These are phyloP conservation scores for Rhyacophila evoluta DNA, from an alignment of 2,888 invertebrate species.

Conservation along the genomic window DNA sequence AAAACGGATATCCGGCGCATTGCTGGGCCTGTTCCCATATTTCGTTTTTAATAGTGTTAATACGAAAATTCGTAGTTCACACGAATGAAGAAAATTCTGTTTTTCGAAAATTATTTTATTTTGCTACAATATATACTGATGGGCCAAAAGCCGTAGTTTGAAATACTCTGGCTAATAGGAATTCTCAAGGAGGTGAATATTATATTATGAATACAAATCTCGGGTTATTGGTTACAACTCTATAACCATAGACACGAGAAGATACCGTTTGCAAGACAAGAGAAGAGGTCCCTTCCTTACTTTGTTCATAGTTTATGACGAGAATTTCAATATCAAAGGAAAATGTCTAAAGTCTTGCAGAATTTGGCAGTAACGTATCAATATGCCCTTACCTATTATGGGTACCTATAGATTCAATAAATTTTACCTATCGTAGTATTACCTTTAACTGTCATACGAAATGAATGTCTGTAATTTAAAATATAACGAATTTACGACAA, in stretches of 20 bases:
- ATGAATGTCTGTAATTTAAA: too few species aligned
- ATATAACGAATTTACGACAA: too few species aligned
- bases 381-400: not conserved
- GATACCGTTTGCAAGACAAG: conserved; percentile 8
- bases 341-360: not conserved
- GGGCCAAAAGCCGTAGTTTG: too few species aligned
- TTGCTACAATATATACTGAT: too few species aligned
- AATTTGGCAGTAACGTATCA: not conserved
- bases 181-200: conserved; percentile 9
- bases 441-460: too few species aligned
- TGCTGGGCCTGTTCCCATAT: too few species aligned
- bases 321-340: conserved; percentile 31
- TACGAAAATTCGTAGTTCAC: too few species aligned
- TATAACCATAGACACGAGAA: not conserved
- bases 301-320: conserved; percentile 23
- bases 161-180: not conserved
- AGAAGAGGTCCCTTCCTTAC: conserved; percentile 15
- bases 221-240: conserved; percentile 18
- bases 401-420: not conserved
- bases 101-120: too few species aligned
- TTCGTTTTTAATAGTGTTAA: too few species aligned
- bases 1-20: too few species aligned
- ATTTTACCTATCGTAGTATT: not conserved
- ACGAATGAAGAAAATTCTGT: too few species aligned
- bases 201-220: conserved; percentile 19